Evolutionary conservation across 2,113 vertebrate species (phyloP).

Genomic region (Archilochus colubris): DNA sequence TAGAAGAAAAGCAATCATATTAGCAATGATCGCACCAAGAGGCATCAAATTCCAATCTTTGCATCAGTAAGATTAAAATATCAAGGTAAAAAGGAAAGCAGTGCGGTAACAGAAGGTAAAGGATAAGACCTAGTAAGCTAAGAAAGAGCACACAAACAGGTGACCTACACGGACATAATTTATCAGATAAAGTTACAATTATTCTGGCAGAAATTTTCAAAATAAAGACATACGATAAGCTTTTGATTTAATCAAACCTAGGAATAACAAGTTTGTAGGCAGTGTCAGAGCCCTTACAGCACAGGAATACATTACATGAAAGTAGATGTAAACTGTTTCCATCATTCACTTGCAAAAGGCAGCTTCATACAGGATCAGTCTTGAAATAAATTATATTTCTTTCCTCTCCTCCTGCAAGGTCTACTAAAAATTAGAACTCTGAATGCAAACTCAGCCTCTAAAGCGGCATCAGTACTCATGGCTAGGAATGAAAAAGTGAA

Average conservation of each 20-base stretch:
- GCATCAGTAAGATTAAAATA: neutral
- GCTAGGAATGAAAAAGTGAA: neutral
- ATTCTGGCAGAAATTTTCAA: neutral
- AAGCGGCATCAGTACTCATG: neutral
- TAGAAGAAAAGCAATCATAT: neutral
- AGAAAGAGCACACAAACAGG: neutral
- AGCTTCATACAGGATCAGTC: neutral
- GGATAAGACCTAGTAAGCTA: neutral
- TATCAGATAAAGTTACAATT: neutral
- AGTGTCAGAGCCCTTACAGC: neutral
- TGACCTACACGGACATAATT: constrained; percentile 5
- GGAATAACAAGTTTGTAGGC: neutral
- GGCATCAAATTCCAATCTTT: neutral
- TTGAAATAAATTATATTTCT: neutral
- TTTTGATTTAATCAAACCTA: neutral
- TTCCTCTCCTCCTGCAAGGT: neutral
- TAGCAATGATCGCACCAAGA: neutral
- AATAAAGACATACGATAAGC: neutral
- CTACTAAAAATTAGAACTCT: neutral
- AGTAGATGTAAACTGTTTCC: neutral
- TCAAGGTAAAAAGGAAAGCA: neutral
- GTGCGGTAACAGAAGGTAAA: neutral
- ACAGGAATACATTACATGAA: neutral
- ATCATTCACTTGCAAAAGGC: neutral
- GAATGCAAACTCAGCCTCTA: constrained; percentile 9